Conservation (phyloP, 2,888 invertebrate species). For the Liopterus haemorrhoidalis region DNA sequence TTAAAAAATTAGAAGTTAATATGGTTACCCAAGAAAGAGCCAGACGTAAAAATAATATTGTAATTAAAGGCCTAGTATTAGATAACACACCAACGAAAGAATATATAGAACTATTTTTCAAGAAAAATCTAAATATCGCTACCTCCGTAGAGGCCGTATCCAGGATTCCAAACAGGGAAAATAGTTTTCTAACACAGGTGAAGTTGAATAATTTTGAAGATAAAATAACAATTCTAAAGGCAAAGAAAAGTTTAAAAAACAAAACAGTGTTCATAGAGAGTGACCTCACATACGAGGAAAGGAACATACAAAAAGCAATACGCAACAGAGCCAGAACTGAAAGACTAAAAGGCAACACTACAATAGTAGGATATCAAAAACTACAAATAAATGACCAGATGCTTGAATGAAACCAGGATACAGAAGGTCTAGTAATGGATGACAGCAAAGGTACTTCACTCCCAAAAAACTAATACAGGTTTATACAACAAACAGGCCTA, state of each 20-base stretch:
- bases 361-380: conserved; percentile 7
- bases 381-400: conserved; percentile 2
- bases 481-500: background rate
- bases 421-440: background rate
- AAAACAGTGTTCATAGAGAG: conserved; percentile 17
- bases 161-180: conserved; percentile 3
- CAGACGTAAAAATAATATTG: conserved; percentile 3
- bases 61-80: conserved; percentile 4
- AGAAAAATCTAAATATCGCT: conserved; percentile 10
- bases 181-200: conserved; percentile 3
- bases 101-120: conserved; percentile 6
- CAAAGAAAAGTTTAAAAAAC: conserved; percentile 6
- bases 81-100: conserved; percentile 5
- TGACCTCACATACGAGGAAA: conserved; percentile 9
- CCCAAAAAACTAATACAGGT: background rate
- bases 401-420: conserved; percentile 5
- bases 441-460: background rate
- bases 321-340: conserved; percentile 4
- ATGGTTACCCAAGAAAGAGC: background rate
- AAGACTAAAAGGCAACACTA: conserved; percentile 4
- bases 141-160: conserved; percentile 6
- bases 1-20: conserved; percentile 2
- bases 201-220: conserved; percentile 3
- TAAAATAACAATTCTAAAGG: conserved; percentile 8
- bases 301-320: conserved; percentile 7